Percentiles rank a stretch among this genome's conserved stretches.
Conservation (phyloP, 2,113 vertebrate species). For the Limnothrissa miodon region DNA sequence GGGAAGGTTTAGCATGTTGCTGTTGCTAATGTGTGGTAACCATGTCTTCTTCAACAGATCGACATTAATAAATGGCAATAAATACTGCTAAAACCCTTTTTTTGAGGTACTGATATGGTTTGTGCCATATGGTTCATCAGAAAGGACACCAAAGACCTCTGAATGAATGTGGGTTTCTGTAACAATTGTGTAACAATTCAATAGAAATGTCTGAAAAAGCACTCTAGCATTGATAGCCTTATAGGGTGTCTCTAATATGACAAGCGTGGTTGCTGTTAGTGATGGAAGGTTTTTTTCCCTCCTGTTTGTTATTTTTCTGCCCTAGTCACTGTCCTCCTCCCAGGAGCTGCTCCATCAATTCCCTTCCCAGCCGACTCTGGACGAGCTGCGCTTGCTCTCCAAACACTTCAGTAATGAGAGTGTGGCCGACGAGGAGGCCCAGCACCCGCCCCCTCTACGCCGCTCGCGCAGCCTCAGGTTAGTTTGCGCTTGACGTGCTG, state of each 20-base stretch:
- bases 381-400: conserved; percentile 92
- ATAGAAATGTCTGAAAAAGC: background rate
- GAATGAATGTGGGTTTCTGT: background rate
- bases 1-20: background rate
- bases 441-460: conserved; percentile 72
- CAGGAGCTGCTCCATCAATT: conserved; percentile 93
- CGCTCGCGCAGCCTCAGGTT: conserved; percentile 92
- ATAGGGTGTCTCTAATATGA: no score
- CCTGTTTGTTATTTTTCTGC: conserved; percentile 22
- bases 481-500: background rate
- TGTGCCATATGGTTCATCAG: background rate
- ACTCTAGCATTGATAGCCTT: no score
- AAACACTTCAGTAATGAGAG: conserved; percentile 93
- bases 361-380: conserved; percentile 90
- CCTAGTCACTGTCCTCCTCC: conserved; percentile 87
- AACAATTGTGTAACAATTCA: background rate
- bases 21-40: background rate
- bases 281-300: background rate
- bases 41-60: background rate
- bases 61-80: no score
- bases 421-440: conserved; percentile 78
- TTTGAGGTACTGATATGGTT: background rate
- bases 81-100: background rate
- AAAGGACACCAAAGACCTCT: background rate
- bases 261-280: conserved; percentile 5